Base-by-base conservation (phyloP, 2,797 vertebrate species). In the Steatocranus sp. region DNA sequence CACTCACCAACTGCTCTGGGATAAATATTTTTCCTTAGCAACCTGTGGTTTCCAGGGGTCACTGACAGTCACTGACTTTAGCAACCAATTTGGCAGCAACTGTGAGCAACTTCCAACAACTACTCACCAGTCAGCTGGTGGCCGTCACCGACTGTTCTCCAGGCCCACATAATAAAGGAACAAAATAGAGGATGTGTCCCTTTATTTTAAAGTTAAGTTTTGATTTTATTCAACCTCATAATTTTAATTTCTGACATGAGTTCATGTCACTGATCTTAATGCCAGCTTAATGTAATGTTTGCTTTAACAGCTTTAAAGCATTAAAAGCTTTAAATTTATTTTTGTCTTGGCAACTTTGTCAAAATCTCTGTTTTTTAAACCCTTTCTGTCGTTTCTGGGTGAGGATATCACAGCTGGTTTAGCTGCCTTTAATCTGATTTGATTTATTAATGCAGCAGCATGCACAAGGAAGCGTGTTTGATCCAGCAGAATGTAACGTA, bases 401-500 rank as follows among this genome's bases (percentile, higher is more conserved):
- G 36, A 27, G 50, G 50, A 76, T 17, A 76, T n/a, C n/a, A 43
- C 50, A 76, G 75, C 50, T 76, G 75, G 20, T 41, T 25, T 54
- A 25, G 75, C 34, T 76, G 50, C 51, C 18, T 76, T 76, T 76
- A 56, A 41, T 73, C 66, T 48, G 66, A 43, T 30, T 56, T 76
- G 75, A 76, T 76, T 61, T 63, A 32, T 8, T 20, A 6, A 75
- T 8, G 51, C 81, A 50, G 79, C 83, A 54, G 25, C 63, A 12
- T 9, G 36, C 50, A 73, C 5, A 15, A 32, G 18, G 73, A 34
- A 80, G 56, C 10, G 61, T 27, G 76, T 54, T 70, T 56, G 78
- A 50, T 61, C 15, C 61, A 6, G 49, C 81, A 79, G 73, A 85
- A 50, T 76, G 81, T 77, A 82, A 81, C 86, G 75, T 43, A 73